Base-by-base conservation (phyloP, 1,140 invertebrate genomes). In the Heliconius congener region DNA sequence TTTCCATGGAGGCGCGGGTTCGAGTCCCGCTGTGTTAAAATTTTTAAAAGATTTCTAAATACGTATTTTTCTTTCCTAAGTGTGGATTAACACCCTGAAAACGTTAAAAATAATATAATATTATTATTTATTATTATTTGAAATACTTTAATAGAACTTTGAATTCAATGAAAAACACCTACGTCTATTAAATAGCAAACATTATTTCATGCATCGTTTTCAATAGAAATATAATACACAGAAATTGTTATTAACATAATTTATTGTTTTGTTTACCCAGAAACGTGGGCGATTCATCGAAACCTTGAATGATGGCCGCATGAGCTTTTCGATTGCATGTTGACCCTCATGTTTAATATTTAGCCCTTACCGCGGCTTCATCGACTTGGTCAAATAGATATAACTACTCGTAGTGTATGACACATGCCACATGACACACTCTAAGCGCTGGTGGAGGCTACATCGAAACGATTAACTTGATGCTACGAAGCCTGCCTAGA, bases 251-350 rank as follows among this genome's bases (percentile, higher is more conserved):
- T 60, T 11, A 60, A 23, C 9, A 60, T 60, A 23, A 60, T 23
- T 60, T 9, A 13, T 60, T 27, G 11, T 60, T n/a, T 60, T 60
- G 9, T 23, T 8, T 66, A 30, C 60, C 11, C 3, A 66, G 60
- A 66, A 30, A 66, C 27, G 23, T 66, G 60, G 5, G 9, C 57
- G 23, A 66, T 66, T 66, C 27, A 66, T 66, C 13, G 60, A 30
- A 66, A 66, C 19, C 23, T 30, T 23, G 60, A 30, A 16, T 66
- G 27, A 6, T 66, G 60, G 6, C 60, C 60, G 0, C 23, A 66
- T 66, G 60, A 66, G 60, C 60, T 66, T 66, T 66, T 66, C 9
- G 3, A 66, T 66, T 27, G 60, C 60, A n/a, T 66, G 60, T 30
- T 30, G 27, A 66, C 60, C 60, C 18, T 66, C 27, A 30, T n/a